Evolutionary conservation across 2,797 vertebrate species (phyloP), one percentile per base, ranked within the genome.

Genomic region (Mus minutoides): DNA sequence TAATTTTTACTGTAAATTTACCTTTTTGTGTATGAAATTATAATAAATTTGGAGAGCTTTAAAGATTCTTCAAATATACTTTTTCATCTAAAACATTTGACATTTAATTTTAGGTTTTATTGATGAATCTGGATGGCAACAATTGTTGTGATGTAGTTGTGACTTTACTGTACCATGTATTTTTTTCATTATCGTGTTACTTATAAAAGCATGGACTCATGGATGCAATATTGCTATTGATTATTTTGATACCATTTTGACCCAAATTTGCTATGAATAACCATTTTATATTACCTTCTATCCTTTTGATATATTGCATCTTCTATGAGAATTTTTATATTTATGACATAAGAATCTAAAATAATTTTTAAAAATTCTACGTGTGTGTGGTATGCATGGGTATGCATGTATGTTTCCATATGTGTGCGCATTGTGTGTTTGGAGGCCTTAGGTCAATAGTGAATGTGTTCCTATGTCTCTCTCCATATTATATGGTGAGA

Each of bases 1-100:
- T 21, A 49, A 4, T 31, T 97, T 88, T 60, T 19, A 77, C n/a
- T 62, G 11, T 60, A 73, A 75, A 85, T 13, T 84, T 80, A 26
- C 29, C 43, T 14, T 90, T 76, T 76, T 37, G 24, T 54, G n/a
- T 56, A 31, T 79, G 1, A 76, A 85, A 92, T 87, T 91, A 58
- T 52, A 86, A 58, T 24, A 60, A 83, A 60, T n/a, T 58, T 82
- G 40, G 54, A 62, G 29, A 54, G 64, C 82, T 40, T 90, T 87
- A 88, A 34, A 88, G 31, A 31, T 10, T 73, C 7, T 76, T 19
- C 2, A 94, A 75, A 83, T 88, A 91, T 7, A 10, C 3, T 79
- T 0, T 92, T 91, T 94, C 16, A 67, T 34, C 37, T 95, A 56
- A 90, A 90, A 82, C 0, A 92, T 89, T 93, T 62, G 46, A 1